Percentiles rank a stretch among this genome's conserved stretches.
Evolutionary conservation across 2,888 invertebrate genomes (phyloP).

Genomic region (Stenolophus ochropezus): DNA sequence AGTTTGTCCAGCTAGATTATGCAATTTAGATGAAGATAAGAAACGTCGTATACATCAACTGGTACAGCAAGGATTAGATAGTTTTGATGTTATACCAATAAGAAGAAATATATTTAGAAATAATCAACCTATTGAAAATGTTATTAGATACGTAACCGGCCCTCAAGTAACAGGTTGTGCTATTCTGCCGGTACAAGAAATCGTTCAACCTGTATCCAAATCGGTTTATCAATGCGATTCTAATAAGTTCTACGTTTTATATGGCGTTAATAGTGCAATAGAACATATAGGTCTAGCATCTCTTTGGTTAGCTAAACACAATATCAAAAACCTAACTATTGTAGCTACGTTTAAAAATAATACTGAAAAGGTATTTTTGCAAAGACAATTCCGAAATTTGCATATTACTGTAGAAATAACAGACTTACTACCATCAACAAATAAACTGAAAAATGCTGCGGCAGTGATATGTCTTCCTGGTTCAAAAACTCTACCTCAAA

Average conservation of each 20-base stretch:
- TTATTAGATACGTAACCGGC: background rate
- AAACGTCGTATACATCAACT: background rate
- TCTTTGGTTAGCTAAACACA: background rate
- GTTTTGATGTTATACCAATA: background rate
- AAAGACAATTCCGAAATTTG: background rate
- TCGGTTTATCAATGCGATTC: background rate
- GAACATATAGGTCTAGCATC: background rate
- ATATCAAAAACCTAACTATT: background rate
- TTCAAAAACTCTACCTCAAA: background rate
- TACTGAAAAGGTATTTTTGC: background rate
- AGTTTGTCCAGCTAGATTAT: constrained; percentile 82
- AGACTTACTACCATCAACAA: background rate
- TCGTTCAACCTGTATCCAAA: background rate
- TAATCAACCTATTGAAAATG: background rate
- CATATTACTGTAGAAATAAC: background rate
- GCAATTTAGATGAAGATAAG: constrained; percentile 73
- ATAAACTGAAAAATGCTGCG: background rate
- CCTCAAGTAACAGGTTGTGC: constrained; percentile 16
- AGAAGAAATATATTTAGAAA: constrained; percentile 14
- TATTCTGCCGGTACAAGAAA: background rate
- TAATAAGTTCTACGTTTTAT: background rate
- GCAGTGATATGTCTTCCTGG: background rate
- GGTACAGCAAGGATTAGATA: background rate
- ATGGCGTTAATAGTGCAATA: background rate
- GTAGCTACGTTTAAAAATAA: background rate